Evolutionary conservation across 2,888 invertebrate species (phyloP).

Genomic region (Choreutis nemorana): DNA sequence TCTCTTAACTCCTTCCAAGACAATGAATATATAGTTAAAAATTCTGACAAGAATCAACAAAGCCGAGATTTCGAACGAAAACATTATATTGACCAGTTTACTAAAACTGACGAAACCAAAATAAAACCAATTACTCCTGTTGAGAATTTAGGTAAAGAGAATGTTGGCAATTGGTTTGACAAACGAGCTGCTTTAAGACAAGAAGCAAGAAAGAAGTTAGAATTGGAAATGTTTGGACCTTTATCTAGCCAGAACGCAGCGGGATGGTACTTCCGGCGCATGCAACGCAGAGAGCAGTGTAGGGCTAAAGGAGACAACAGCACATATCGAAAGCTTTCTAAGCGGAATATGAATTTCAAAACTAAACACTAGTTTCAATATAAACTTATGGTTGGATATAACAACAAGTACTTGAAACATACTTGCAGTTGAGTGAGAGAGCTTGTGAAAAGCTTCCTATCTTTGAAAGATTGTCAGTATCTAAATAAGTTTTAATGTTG

Average conservation of each 20-base stretch:
- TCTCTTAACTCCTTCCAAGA: constrained; percentile 29
- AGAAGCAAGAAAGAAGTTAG: constrained; percentile 41
- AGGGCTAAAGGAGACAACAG: constrained; percentile 42
- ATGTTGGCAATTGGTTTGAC: constrained; percentile 33
- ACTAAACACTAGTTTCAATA: constrained; percentile 43
- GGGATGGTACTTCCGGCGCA: constrained; percentile 55
- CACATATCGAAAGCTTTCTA: constrained; percentile 34
- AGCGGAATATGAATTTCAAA: constrained; percentile 45
- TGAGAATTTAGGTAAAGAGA: constrained; percentile 6
- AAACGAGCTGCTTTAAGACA: constrained; percentile 35
- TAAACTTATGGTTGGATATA: no score
- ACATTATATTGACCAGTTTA: constrained; percentile 21
- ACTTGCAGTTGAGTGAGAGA: no score
- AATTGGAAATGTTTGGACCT: constrained; percentile 35
- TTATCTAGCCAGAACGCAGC: constrained; percentile 36
- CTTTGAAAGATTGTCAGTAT: no score
- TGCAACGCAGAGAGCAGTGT: constrained; percentile 53
- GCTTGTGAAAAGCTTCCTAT: no score
- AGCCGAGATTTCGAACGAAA: neutral
- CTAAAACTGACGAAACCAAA: constrained; percentile 16
- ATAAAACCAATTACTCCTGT: constrained; percentile 1
- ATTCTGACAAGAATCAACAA: no score
- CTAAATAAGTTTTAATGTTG: no score
- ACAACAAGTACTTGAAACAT: no score
- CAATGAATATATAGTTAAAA: constrained; percentile 21